A percentile compares a stretch with the other conserved stretches of the same genome.
Conservation (phyloP, 1,140 invertebrate species). For the Pogonus chalceus region DNA sequence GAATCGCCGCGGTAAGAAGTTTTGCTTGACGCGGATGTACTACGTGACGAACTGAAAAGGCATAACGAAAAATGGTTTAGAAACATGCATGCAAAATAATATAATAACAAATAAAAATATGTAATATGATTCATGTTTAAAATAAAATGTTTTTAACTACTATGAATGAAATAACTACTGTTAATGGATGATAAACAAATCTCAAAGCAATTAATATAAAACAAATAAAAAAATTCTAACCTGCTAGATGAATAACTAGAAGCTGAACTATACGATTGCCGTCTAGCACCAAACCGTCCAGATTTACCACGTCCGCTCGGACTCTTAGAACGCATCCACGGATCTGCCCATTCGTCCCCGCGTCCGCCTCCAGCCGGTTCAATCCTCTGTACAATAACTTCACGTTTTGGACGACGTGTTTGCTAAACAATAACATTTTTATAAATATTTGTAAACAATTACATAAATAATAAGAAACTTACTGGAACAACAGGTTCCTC, state of each 20-base stretch:
- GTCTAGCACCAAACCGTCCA: constrained; percentile 33
- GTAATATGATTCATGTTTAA: no score
- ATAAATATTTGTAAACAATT: no score
- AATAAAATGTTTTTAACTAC: no score
- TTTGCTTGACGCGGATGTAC: constrained; percentile 32
- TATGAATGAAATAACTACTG: no score
- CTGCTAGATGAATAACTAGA: constrained; percentile 65
- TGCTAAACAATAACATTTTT: constrained; percentile 30
- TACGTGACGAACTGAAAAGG: constrained; percentile 1
- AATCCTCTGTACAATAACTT: constrained; percentile 61
- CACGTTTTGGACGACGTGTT: constrained; percentile 53
- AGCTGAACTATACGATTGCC: constrained; percentile 61
- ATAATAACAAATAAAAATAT: no score
- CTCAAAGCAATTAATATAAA: background rate
- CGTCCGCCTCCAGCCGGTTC: constrained; percentile 42
- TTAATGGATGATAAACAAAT: constrained; percentile 3
- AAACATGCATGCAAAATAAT: no score
- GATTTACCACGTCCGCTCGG: constrained; percentile 43
- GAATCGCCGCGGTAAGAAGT: constrained; percentile 37
- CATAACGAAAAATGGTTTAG: no score
- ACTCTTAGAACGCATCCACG: constrained; percentile 77
- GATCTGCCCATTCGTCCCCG: constrained; percentile 84
- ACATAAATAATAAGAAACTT: no score
- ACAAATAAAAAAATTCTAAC: constrained; percentile 30
- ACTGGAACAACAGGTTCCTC: constrained; percentile 20